phyloP scores from a whole-genome alignment of 1,140 invertebrate genomes.

The Polypedilum pembai region DNA sequence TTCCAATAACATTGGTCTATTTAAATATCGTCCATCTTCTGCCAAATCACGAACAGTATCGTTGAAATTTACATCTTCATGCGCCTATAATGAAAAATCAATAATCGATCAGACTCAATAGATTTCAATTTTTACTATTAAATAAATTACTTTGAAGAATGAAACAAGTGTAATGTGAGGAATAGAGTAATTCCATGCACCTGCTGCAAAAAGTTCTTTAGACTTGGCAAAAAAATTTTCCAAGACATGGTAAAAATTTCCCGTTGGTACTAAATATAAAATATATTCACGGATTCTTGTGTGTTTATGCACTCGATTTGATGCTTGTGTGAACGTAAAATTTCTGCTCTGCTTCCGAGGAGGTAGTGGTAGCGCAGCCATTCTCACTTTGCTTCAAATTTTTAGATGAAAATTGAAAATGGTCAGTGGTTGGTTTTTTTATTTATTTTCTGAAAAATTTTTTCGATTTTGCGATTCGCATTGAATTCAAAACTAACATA shows the following conservation, averaged over 20 bases:
- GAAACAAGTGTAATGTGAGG: conserved; percentile 84
- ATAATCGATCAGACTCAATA: not conserved
- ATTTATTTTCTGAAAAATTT: no score
- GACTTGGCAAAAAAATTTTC: conserved; percentile 73
- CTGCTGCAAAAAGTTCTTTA: conserved; percentile 67
- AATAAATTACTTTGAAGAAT: conserved; percentile 67
- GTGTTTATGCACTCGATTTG: not conserved
- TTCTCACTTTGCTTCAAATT: not conserved
- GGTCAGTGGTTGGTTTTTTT: no score
- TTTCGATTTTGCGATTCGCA: no score
- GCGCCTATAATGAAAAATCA: not conserved
- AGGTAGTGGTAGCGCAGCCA: not conserved
- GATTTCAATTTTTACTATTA: not conserved
- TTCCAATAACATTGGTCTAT: conserved; percentile 60
- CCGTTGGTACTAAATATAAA: not conserved
- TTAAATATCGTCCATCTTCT: conserved; percentile 53
- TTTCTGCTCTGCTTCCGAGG: not conserved
- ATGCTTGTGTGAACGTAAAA: not conserved
- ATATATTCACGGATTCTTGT: conserved; percentile 15
- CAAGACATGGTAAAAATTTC: conserved; percentile 52
- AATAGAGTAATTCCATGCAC: conserved; percentile 79
- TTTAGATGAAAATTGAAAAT: not conserved
- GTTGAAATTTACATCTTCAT: conserved; percentile 37
- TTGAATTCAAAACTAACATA: no score
- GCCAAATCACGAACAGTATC: conserved; percentile 56